phyloP scores from a whole-genome alignment of 1,140 invertebrate genomes.

The Conopomorpha cramerella region DNA sequence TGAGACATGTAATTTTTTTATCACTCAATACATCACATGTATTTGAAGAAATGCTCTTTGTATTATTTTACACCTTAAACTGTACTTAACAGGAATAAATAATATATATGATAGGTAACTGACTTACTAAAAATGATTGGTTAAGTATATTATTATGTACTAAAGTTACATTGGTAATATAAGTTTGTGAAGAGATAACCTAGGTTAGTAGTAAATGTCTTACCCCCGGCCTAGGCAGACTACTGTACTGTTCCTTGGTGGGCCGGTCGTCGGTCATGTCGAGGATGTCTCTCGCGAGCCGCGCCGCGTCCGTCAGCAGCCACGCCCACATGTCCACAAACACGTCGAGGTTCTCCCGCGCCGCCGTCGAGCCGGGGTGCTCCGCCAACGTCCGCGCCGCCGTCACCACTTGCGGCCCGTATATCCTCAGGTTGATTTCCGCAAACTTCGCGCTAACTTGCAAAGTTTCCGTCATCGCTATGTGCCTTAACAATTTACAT shows the following conservation, averaged over 20 bases:
- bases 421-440: constrained; percentile 92
- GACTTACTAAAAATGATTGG: too few species aligned
- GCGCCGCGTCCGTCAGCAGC: constrained; percentile 84
- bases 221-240: constrained; percentile 90
- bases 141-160: too few species aligned
- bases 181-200: too few species aligned
- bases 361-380: constrained; percentile 93
- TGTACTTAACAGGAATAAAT: too few species aligned
- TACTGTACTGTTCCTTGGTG: constrained; percentile 93
- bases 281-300: constrained; percentile 86
- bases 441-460: constrained; percentile 96
- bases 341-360: constrained; percentile 96
- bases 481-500: constrained; percentile 94
- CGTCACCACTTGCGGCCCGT: constrained; percentile 92
- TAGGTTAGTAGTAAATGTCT: too few species aligned
- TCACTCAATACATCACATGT: too few species aligned
- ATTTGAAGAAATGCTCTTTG: too few species aligned
- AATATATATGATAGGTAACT: too few species aligned
- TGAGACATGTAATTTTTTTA: too few species aligned
- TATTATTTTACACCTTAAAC: too few species aligned
- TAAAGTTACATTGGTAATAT: too few species aligned
- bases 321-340: constrained; percentile 98
- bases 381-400: constrained; percentile 90
- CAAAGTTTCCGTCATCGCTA: constrained; percentile 89
- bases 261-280: constrained; percentile 76